Base-by-base conservation (phyloP, 2,113 vertebrate species). In the Saccopteryx bilineata region DNA sequence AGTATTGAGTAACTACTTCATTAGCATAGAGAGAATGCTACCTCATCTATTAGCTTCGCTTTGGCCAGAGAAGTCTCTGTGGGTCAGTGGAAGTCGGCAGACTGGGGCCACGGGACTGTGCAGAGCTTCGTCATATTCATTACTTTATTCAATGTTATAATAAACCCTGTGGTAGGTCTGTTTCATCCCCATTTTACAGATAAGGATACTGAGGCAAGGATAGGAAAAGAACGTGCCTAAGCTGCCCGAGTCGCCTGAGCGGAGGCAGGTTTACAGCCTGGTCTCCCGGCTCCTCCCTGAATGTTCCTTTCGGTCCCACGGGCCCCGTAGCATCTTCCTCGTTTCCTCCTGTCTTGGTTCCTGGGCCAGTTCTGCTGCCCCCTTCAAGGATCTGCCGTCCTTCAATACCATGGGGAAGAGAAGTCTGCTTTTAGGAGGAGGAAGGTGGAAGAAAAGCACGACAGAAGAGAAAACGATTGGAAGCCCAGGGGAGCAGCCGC, bases 291-390 rank as follows among this genome's bases (percentile, higher is more conserved):
- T 21, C 17, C 52, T 56, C 78, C 23, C 1, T 24, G 48, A 17
- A 24, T 5, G 66, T 21, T n/a, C 10, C 31, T 33, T 65, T 50
- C n/a, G 56, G 24, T 2, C 48, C 76, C 69, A 31, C 17, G 14
- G 26, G 14, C 5, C 61, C 54, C 12, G 48, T 11, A 2, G 56
- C 3, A 56, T 24, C 26, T 61, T 78, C 28, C 28, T 79, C 9
- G 6, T 50, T 78, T 10, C 80, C 33, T 86, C 9, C 18, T 33
- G 84, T 86, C 65, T 39, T 54, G 93, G 39, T 66, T 87, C 91
- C 54, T 19, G 74, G 83, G 14, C 82, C 63, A 90, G 80, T 90
- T 90, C 65, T 93, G 93, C 85, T 94, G 91, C 58, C 74, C 91
- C 68, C 85, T 56, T 96, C 71, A 79, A 50, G 60, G 7, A 56